Evolutionary conservation across 1,140 invertebrate genomes (phyloP).

Genomic region (Conus ventricosus): DNA sequence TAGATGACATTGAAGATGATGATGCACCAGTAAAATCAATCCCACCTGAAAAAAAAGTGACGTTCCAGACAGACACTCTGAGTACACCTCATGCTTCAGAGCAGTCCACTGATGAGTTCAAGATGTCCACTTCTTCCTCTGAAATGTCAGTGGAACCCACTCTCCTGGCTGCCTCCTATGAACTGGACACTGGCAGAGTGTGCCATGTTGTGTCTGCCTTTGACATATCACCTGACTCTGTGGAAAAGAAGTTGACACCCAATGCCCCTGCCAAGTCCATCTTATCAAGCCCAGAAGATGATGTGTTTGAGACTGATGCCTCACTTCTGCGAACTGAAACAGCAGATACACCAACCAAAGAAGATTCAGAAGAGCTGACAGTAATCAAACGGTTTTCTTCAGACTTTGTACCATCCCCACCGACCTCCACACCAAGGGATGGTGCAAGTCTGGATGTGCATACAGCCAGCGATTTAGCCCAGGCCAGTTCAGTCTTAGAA

Average conservation of each 20-base stretch:
- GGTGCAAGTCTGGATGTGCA: slow-evolving; percentile 34
- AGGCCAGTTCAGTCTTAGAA: slow-evolving; percentile 53
- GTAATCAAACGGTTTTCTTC: slow-evolving; percentile 17
- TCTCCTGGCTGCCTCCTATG: slow-evolving; percentile 72
- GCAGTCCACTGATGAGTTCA: slow-evolving; percentile 67
- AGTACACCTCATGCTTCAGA: slow-evolving; percentile 40
- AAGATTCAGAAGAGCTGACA: slow-evolving; percentile 8
- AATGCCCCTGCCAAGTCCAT: slow-evolving; percentile 68
- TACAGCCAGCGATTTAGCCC: slow-evolving; percentile 53
- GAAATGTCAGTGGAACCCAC: slow-evolving; percentile 71
- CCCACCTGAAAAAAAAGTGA: slow-evolving; percentile 62
- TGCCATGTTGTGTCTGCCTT: slow-evolving; percentile 71
- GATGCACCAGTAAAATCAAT: slow-evolving; percentile 47
- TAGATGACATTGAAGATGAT: slow-evolving; percentile 61
- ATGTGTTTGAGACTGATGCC: slow-evolving; percentile 78
- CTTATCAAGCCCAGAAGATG: slow-evolving; percentile 74
- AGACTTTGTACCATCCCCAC: slow-evolving; percentile 60
- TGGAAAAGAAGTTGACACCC: slow-evolving; percentile 69
- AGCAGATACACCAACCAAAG: slow-evolving; percentile 38
- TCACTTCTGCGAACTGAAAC: slow-evolving; percentile 52
- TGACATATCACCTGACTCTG: slow-evolving; percentile 72
- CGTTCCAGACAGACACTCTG: slow-evolving; percentile 62
- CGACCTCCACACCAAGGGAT: slow-evolving; percentile 62
- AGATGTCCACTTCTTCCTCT: slow-evolving; percentile 72
- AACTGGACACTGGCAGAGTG: slow-evolving; percentile 71